Evolutionary conservation across 2,113 vertebrate genomes (phyloP).

Genomic region (Syrmaticus mikado): DNA sequence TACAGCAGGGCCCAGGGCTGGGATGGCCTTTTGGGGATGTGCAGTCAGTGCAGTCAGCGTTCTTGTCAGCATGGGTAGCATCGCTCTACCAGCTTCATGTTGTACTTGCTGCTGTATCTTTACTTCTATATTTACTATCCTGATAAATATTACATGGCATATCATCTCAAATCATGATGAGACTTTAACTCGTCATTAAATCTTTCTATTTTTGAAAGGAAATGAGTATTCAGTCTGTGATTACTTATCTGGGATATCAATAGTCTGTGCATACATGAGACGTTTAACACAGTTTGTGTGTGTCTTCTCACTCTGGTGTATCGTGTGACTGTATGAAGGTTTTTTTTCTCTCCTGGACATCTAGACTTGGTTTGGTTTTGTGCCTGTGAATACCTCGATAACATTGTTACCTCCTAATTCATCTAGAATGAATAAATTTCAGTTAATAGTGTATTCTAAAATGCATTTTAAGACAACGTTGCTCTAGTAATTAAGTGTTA

Average conservation of each 20-base stretch:
- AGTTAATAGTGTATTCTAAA: neutral
- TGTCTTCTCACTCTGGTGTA: neutral
- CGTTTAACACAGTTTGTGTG: neutral
- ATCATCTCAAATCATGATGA: neutral
- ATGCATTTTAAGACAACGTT: neutral
- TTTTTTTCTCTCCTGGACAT: neutral
- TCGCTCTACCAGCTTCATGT: neutral
- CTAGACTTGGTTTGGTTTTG: neutral
- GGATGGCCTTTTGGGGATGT: neutral
- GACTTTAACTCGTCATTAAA: neutral
- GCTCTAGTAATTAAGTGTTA: neutral
- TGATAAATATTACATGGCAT: neutral
- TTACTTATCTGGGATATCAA: neutral
- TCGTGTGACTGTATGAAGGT: neutral
- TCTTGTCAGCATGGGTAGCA: neutral
- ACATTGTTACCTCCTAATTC: neutral
- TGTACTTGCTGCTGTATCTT: neutral
- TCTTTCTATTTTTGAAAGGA: neutral
- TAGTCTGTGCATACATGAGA: neutral
- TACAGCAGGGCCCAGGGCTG: neutral
- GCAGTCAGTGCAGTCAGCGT: neutral
- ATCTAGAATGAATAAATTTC: neutral
- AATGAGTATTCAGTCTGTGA: neutral
- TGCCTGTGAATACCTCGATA: neutral
- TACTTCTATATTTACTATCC: neutral